phyloP scores from a whole-genome alignment of 2,113 vertebrate genomes.

The Isurus oxyrinchus region DNA sequence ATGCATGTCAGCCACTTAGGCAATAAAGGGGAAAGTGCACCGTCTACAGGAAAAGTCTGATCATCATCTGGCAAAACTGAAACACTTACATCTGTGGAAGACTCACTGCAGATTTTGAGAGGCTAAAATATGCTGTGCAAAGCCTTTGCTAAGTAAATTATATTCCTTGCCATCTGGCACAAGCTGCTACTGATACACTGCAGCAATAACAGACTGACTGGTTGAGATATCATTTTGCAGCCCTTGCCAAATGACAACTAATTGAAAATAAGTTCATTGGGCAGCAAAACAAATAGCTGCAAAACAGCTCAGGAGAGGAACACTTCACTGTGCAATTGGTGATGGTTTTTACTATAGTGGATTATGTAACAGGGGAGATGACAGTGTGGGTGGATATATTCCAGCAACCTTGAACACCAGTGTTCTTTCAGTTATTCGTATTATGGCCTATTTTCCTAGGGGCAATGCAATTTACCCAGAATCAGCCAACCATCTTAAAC shows the following conservation, averaged over 20 bases:
- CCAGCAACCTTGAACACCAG: neutral
- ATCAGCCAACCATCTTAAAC: neutral
- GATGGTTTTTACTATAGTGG: neutral
- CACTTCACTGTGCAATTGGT: neutral
- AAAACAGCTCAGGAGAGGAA: neutral
- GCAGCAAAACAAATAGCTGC: neutral
- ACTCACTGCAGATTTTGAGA: neutral
- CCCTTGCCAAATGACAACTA: slow-evolving; percentile 9
- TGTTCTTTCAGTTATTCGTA: neutral
- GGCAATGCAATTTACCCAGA: neutral
- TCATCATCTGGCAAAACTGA: neutral
- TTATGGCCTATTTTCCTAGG: neutral
- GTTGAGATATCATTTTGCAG: slow-evolving; percentile 25
- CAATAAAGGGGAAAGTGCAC: neutral
- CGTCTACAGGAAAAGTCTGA: neutral
- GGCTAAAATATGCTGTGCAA: slow-evolving; percentile 13
- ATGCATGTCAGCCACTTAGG: neutral
- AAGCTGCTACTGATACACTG: slow-evolving; percentile 17
- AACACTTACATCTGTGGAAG: neutral
- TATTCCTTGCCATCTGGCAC: slow-evolving; percentile 23
- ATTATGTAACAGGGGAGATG: neutral
- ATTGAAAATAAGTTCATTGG: slow-evolving; percentile 23
- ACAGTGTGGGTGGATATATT: neutral
- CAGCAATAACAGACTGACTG: neutral
- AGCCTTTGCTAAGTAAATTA: slow-evolving; percentile 8